These are phyloP conservation scores for Drosophila infuscata DNA, from an alignment of 2,888 invertebrate species.

Conservation along the genomic window DNA sequence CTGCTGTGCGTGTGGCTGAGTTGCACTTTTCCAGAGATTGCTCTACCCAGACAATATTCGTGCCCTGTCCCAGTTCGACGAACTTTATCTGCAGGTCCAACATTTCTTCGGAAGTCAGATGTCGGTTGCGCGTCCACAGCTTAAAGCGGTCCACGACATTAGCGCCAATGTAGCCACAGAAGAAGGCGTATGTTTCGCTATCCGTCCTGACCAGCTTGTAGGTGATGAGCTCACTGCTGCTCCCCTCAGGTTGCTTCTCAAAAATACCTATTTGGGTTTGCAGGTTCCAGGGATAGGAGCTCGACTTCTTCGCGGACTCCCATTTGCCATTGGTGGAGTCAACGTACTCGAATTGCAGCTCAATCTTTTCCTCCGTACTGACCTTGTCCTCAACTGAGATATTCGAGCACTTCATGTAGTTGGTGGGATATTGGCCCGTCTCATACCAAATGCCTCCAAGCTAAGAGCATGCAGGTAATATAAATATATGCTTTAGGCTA, in stretches of 20 bases:
- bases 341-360: constrained; percentile 21
- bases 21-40: constrained; percentile 23
- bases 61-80: background rate
- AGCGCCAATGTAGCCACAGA: constrained; percentile 22
- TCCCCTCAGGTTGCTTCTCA: background rate
- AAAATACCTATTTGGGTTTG: constrained; percentile 37
- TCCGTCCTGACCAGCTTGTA: constrained; percentile 29
- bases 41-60: constrained; percentile 17
- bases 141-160: background rate
- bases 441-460: constrained; percentile 44
- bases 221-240: background rate
- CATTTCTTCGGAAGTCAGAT: constrained; percentile 5
- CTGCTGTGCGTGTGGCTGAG: constrained; percentile 5
- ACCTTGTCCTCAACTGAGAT: background rate
- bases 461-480: constrained; percentile 4
- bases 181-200: background rate
- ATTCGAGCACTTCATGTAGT: constrained; percentile 3
- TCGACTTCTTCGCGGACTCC: background rate
- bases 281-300: constrained; percentile 24
- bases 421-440: constrained; percentile 11
- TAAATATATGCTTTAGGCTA: background rate
- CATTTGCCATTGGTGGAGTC: constrained; percentile 23
- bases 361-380: constrained; percentile 3
- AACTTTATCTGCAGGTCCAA: background rate
- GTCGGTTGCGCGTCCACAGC: constrained; percentile 28